Conservation (phyloP, 1,140 invertebrate species). For the Anoplophora glabripennis region DNA sequence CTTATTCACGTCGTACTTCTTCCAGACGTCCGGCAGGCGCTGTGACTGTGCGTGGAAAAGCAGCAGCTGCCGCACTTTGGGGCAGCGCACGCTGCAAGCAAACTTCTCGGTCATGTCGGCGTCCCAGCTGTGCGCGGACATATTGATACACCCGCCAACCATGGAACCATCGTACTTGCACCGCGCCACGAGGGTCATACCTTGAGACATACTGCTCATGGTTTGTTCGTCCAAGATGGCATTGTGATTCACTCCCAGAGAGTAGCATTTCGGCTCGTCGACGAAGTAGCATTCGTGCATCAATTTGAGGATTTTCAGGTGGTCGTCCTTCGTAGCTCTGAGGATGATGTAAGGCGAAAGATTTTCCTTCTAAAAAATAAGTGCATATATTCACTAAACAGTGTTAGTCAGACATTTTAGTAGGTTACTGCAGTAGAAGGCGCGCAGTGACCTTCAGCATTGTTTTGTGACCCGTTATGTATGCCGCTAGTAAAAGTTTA, state of each 20-base stretch:
- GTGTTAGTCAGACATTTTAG: too few species aligned
- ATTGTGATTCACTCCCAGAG: neutral
- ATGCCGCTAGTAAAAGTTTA: too few species aligned
- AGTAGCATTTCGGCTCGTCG: constrained; percentile 36
- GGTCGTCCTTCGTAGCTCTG: constrained; percentile 33
- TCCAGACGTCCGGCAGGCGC: constrained; percentile 44
- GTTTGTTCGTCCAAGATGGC: neutral
- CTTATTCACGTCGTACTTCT: constrained; percentile 41
- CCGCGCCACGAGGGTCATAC: constrained; percentile 38
- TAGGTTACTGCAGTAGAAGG: too few species aligned
- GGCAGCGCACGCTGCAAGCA: constrained; percentile 36
- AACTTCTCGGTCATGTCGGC: constrained; percentile 36
- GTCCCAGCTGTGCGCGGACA: constrained; percentile 38
- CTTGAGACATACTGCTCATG: neutral
- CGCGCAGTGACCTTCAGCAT: too few species aligned
- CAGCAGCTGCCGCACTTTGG: constrained; percentile 39
- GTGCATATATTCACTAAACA: too few species aligned
- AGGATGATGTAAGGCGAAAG: constrained; percentile 32
- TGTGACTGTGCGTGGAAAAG: constrained; percentile 48
- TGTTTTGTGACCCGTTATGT: too few species aligned
- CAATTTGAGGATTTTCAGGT: constrained; percentile 34
- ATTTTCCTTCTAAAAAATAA: neutral
- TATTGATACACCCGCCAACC: constrained; percentile 49
- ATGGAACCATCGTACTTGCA: constrained; percentile 45
- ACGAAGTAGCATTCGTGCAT: constrained; percentile 40